phyloP scores from a whole-genome alignment of 2,888 invertebrate genomes.

The Psylliodes chrysocephalus region DNA sequence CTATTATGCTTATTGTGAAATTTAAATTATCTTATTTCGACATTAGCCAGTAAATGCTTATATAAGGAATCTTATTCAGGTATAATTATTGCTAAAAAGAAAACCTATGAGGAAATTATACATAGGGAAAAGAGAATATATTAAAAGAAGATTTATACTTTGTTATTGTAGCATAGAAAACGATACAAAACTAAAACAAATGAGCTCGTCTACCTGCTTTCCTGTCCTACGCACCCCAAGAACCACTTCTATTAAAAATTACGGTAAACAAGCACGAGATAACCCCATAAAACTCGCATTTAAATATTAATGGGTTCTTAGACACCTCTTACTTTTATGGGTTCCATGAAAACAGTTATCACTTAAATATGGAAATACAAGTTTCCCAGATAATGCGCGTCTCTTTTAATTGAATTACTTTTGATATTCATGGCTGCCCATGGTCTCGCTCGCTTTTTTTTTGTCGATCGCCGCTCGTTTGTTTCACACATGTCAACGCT shows the following conservation, averaged over 20 bases:
- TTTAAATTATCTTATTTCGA: too few relatives aligned
- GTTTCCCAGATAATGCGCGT: not conserved
- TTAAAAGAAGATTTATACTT: too few relatives aligned
- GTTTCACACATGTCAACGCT: slow-evolving; percentile 12
- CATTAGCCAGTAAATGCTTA: too few relatives aligned
- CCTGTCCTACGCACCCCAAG: too few relatives aligned
- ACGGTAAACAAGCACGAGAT: not conserved
- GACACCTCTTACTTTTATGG: slow-evolving; percentile 9
- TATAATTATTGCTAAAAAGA: too few relatives aligned
- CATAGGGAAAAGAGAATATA: too few relatives aligned
- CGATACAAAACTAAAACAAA: too few relatives aligned
- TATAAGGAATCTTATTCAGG: too few relatives aligned
- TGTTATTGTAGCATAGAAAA: too few relatives aligned
- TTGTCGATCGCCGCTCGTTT: slow-evolving; percentile 14
- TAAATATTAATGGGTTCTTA: slow-evolving; percentile 16
- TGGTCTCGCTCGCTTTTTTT: not conserved
- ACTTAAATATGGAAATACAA: slow-evolving; percentile 11
- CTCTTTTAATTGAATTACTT: not conserved
- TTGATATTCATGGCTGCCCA: not conserved
- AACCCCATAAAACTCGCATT: not conserved
- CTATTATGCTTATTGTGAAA: too few relatives aligned
- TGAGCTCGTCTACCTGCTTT: too few relatives aligned
- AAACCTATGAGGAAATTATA: too few relatives aligned
- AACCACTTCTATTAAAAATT: not conserved
- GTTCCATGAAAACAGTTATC: not conserved